A percentile compares a stretch with the other conserved stretches of the same genome.
Evolutionary conservation across 2,113 vertebrate species (phyloP).

Genomic region (Galbula dea): DNA sequence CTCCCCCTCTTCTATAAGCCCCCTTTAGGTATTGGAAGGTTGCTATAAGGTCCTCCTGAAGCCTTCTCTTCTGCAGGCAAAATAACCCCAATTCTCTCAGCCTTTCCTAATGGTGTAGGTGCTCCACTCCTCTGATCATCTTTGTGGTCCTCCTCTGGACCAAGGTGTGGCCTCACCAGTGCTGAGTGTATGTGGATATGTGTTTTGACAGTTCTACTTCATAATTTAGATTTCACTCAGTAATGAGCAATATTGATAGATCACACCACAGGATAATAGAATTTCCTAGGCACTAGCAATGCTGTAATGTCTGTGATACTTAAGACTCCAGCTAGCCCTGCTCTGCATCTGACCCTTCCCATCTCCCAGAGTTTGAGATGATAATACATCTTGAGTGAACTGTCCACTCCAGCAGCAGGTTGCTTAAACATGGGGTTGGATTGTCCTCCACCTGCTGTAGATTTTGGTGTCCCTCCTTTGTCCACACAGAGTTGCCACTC

Average conservation of each 20-base stretch:
- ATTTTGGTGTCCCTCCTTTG: background rate
- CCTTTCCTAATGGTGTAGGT: too few relatives aligned
- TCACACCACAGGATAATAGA: background rate
- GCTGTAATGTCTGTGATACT: background rate
- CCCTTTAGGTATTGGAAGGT: too few relatives aligned
- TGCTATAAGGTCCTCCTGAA: too few relatives aligned
- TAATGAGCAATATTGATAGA: background rate
- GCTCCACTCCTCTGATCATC: too few relatives aligned
- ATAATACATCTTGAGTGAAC: background rate
- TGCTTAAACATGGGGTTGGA: background rate
- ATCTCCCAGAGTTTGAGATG: background rate
- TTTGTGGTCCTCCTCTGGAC: too few relatives aligned
- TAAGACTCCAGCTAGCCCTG: accelerated
- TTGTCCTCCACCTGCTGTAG: background rate
- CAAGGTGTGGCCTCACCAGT: too few relatives aligned
- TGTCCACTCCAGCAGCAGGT: background rate
- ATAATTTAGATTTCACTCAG: background rate
- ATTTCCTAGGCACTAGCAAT: background rate
- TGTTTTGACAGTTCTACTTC: background rate
- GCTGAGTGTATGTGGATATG: background rate
- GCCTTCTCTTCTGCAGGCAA: too few relatives aligned
- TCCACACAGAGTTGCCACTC: background rate
- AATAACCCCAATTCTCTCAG: too few relatives aligned
- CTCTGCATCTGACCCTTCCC: background rate
- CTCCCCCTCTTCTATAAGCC: too few relatives aligned